Evolutionary conservation across 2,797 vertebrate species (phyloP), one percentile per base, ranked within the genome.

Genomic region (Rallus crepitans): DNA sequence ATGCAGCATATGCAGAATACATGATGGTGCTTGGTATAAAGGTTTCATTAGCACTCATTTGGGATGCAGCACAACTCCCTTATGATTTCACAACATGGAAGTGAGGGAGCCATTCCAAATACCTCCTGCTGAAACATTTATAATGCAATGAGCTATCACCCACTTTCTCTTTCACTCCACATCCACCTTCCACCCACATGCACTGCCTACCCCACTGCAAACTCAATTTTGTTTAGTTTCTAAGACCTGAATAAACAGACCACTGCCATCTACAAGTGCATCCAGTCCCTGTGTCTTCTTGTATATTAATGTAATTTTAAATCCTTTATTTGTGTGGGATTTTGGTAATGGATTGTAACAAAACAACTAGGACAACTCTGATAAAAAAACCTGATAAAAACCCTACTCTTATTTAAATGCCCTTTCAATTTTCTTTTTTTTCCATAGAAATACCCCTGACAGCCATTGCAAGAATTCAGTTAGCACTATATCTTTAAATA

Each of bases 31-130:
- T 48, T 55, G 35, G 65, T 88, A 88, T 82, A 94, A 94, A 95
- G 91, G 91, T 96, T 97, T 96, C 93, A 94, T 96, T 96, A 96
- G 89, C 82, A 93, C 93, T 96, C 93, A 78, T 95, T 94, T 93
- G 96, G 93, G 95, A 96, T 96, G 94, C 94, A 96, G 89, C 84
- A 87, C 71, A 93, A 89, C 84, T 95, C 92, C 95, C 92, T 93
- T 61, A 79, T 79, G 89, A 93, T 95, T 97, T 82, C 76, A 78
- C 87, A 83, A 90, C 79, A 65, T 59, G 84, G 79, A 73, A 96
- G 72, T 18, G 76, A 96, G 82, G 89, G 82, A 95, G 76, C 63
- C 69, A 63, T 93, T 97, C 91, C 89, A 91, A 93, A 87, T 81
- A 63, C 82, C 92, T 96, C 91, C 94, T 92, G 91, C 89, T 95